A percentile compares a stretch with the other conserved stretches of the same genome.
Conservation (phyloP, 2,113 vertebrate genomes). For the Peromyscus californicus region DNA sequence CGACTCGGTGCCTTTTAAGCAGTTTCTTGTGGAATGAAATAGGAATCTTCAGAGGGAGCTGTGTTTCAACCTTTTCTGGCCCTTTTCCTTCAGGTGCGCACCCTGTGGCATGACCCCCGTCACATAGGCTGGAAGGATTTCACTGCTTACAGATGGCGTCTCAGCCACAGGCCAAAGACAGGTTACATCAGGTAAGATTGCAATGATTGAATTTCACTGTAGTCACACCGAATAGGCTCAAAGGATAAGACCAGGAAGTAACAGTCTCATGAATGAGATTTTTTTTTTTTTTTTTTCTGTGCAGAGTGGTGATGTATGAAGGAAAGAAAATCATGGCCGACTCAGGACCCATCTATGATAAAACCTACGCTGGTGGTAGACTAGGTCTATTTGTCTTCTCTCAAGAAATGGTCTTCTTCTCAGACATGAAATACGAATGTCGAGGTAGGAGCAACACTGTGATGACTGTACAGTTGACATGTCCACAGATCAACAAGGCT, state of each 20-base stretch:
- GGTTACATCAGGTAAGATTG: slow-evolving; percentile 95
- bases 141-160: slow-evolving; percentile 98
- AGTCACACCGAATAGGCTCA: too few relatives aligned
- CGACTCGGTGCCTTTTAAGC: not conserved
- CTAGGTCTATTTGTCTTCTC: slow-evolving; percentile 99
- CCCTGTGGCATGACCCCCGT: slow-evolving; percentile 98
- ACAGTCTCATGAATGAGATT: not conserved
- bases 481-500: not conserved
- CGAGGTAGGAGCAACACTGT: slow-evolving; percentile 91
- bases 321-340: slow-evolving; percentile 99
- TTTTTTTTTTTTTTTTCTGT: slow-evolving; percentile 37
- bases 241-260: not conserved
- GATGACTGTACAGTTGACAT: too few relatives aligned
- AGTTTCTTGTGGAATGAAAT: not conserved
- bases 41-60: not conserved
- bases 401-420: slow-evolving; percentile 99
- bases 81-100: slow-evolving; percentile 91
- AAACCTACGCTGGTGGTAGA: slow-evolving; percentile 97
- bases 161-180: slow-evolving; percentile 97
- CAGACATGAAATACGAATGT: slow-evolving; percentile 99
- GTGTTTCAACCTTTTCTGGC: slow-evolving; percentile 2
- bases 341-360: slow-evolving; percentile 97
- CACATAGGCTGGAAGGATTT: slow-evolving; percentile 99
- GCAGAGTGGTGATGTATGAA: slow-evolving; percentile 98
- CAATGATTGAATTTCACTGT: not conserved